Base-by-base conservation (phyloP, 2,888 invertebrate genomes). In the Lamproptera curius region DNA sequence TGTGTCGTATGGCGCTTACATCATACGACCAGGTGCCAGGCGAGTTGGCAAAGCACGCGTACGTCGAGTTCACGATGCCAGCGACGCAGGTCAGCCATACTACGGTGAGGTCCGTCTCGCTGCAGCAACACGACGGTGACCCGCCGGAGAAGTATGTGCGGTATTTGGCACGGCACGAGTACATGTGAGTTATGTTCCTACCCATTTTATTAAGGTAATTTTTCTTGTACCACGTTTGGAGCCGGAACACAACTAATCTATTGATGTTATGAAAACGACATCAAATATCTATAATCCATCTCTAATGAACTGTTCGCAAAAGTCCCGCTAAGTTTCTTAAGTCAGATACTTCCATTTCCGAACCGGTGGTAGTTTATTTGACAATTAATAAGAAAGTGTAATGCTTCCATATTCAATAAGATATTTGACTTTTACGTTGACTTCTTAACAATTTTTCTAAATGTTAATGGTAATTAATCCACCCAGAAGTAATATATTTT, bases 11-110 rank as follows among this genome's bases (percentile, higher is more conserved):
- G 90, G 96, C 97, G 53, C 90, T 99, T 57, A 98, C 98, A 15
- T 97, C 97, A 39, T 99, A 96, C 88, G 99, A 99, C 86, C 96
- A 98, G 87, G 93, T 99, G 71, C 99, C 99, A 16, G 97, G 96
- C 56, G 93, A 95, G 76, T 90, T 98, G 74, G 94, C 97, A 53
- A 94, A 94, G 59, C 93, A 92, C 46, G 95, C 96, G 61, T 92
- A 92, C 73, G 97, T 99, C 23, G 98, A 99, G 84, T 99, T 98
- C 84, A 98, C 97, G 39, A 99, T 99, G 99, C 99, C 99, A 26
- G 95, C 97, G 45, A 95, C 96, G 2, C 97, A 97, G 69, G 93
- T 92, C 42, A 97, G 97, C 51, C 98, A 99, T 81, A 97, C 97
- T 45, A 98, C 98, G 28, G 95, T 98, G 59, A 91, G 99, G 61